These are phyloP conservation scores for Ormyrus rosae DNA, from an alignment of 2,888 invertebrate species.

Conservation along the genomic window DNA sequence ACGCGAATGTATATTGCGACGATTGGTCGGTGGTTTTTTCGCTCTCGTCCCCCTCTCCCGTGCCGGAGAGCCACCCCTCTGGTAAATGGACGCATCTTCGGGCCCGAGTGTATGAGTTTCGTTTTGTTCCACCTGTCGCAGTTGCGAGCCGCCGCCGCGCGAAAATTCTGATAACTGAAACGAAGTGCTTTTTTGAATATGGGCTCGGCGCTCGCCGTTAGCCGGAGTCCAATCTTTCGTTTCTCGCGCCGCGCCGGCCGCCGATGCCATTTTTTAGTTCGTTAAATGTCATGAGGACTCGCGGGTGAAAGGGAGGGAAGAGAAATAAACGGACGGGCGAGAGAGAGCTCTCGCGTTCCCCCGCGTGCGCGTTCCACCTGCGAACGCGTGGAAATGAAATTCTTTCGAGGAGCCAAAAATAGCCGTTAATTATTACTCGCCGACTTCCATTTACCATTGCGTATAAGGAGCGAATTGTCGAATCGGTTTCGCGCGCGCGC, in stretches of 20 bases:
- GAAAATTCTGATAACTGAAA: slow-evolving; percentile 42
- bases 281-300: slow-evolving; percentile 28
- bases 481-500: slow-evolving; percentile 14
- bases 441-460: background rate
- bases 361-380: no score
- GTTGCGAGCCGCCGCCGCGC: background rate
- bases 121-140: slow-evolving; percentile 35
- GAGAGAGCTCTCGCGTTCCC: no score
- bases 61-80: no score
- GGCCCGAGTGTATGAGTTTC: background rate
- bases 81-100: slow-evolving; percentile 1
- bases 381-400: no score
- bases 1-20: slow-evolving; percentile 18
- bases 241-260: background rate
- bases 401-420: no score
- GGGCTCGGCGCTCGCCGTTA: no score
- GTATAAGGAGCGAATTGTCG: slow-evolving; percentile 25
- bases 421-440: background rate
- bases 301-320: background rate
- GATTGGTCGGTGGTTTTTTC: slow-evolving; percentile 23
- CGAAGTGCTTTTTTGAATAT: slow-evolving; percentile 18
- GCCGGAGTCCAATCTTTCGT: background rate
- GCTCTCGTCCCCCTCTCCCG: background rate
- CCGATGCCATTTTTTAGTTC: background rate
- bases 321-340: no score